Percentiles rank a stretch among this genome's conserved stretches.
These are phyloP conservation scores for Neuroscelio doddi DNA, from an alignment of 2,888 invertebrate genomes.

Conservation along the genomic window DNA sequence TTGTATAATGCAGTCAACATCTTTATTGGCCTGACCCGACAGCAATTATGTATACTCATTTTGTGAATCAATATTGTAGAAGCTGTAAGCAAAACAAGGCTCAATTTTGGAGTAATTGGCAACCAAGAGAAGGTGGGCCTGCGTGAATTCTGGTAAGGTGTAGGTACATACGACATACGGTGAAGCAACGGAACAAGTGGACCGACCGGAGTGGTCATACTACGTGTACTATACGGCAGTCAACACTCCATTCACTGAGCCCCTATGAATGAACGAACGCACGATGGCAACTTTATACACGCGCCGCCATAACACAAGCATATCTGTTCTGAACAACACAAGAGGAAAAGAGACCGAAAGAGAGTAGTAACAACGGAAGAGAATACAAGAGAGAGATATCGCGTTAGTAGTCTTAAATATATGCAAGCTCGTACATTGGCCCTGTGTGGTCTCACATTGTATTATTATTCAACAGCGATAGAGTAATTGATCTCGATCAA, in stretches of 20 bases:
- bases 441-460: conserved; percentile 55
- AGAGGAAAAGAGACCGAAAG: conserved; percentile 42
- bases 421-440: conserved; percentile 45
- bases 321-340: conserved; percentile 40
- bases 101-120: too few species aligned
- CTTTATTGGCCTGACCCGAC: too few species aligned
- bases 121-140: too few species aligned
- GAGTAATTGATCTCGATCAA: conserved; percentile 61
- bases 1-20: too few species aligned
- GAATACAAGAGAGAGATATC: conserved; percentile 47
- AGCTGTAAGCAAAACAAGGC: too few species aligned
- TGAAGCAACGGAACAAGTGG: conserved; percentile 36
- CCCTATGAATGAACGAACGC: conserved; percentile 68
- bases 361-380: conserved; percentile 42
- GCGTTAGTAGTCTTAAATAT: conserved; percentile 44
- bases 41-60: too few species aligned
- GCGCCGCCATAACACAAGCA: conserved; percentile 45
- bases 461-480: conserved; percentile 65
- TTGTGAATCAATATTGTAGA: too few species aligned
- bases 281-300: conserved; percentile 59
- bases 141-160: too few species aligned
- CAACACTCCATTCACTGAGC: conserved; percentile 64
- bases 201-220: conserved; percentile 38
- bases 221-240: conserved; percentile 51
- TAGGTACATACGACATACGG: conserved; percentile 25